Base-by-base conservation (phyloP, 92 coral and sea anemone genomes). In the Umimayanthus chanpuru region DNA sequence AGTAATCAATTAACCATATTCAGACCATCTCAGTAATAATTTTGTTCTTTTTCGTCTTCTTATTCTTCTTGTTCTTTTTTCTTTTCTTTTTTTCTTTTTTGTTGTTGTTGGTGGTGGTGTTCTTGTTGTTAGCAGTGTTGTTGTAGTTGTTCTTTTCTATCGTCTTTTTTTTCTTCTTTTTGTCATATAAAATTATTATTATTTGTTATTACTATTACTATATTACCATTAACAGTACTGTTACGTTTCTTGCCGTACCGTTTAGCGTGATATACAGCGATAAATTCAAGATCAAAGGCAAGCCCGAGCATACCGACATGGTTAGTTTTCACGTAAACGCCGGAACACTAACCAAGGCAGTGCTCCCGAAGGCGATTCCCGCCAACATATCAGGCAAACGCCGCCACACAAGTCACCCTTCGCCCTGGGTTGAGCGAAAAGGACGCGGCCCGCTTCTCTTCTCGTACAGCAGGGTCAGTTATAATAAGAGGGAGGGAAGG, bases 381-480 rank as follows among this genome's bases (percentile, higher is more conserved):
- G 58, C 36, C 23, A 68, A 82, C 23, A 6, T 82, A 18, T 40
- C 50, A 11, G 86, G 64, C 55, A 82, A 68, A 1, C 86, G 58
- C 43, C 9, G 38, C 36, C 20, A 21, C n/a, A 82, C 55, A 40
- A 71, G 38, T 66, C 32, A 67, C 40, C 38, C 77, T n/a, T 12
- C 26, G 10, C 77, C 86, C 8, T 43, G 28, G 38, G 39, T 82
- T 28, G 86, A 82, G 40, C 64, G 86, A 28, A 41, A 67, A 49
- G 86, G 86, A 15, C 86, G 86, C 18, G 86, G 86, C 6, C 86
- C 86, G 6, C 20, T 82, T 44, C 86, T 82, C 15, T 82, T 82
- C n/a, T 77, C 76, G 6, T 82, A 67, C 43, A 4, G 10, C n/a
- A 82, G 15, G 39, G 86, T 82, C 38, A 5, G 0, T 30, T 82